Base-by-base conservation (phyloP, 2,113 vertebrate genomes). In the Jaculus jaculus region DNA sequence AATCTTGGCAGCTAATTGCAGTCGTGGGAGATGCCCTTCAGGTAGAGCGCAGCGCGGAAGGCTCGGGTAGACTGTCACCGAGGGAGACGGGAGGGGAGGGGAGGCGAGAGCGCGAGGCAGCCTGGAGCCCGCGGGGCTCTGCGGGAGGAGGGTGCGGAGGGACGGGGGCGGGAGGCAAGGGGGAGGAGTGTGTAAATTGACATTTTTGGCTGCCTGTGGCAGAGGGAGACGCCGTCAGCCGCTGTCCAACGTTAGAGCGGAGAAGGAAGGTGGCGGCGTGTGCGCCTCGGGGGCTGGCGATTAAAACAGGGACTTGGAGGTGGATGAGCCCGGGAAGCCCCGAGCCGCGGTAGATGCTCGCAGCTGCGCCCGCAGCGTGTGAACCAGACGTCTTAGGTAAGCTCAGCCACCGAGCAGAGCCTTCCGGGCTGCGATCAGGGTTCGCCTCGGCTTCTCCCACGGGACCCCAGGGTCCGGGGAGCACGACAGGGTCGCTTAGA, bases 11-110 rank as follows among this genome's bases (percentile, higher is more conserved):
- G 98, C 97, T 98, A 88, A 97, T 98, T 90, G 98, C 98, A 96
- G 98, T 97, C 97, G 98, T 97, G 98, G 98, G 98, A 98, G 98
- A 98, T 98, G 98, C 98, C 98, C 98, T 98, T 98, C 98, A 98
- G 98, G 98, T 98, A 97, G 98, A 98, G 97, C 80, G 73, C 69
- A 92, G 71, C 28, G 83, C 5, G 47, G 78, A 81, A 82, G 95
- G 91, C 92, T 84, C 58, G 39, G 24, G 39, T 61, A 34, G 94
- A 61, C 96, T 86, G 93, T 80, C 20, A 75, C 73, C 77, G 95
- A 91, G 77, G 5, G 65, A 47, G 54, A 58, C 86, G 66, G 85
- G 47, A 89, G 84, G 73, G 93, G 42, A 20, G 17, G 65, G 72
- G n/a, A 72, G 80, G 34, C 65, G 80, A n/a, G 93, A 89, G 96